Evolutionary conservation across 1,140 invertebrate species (phyloP).

Genomic region (Papilio dardanus): DNA sequence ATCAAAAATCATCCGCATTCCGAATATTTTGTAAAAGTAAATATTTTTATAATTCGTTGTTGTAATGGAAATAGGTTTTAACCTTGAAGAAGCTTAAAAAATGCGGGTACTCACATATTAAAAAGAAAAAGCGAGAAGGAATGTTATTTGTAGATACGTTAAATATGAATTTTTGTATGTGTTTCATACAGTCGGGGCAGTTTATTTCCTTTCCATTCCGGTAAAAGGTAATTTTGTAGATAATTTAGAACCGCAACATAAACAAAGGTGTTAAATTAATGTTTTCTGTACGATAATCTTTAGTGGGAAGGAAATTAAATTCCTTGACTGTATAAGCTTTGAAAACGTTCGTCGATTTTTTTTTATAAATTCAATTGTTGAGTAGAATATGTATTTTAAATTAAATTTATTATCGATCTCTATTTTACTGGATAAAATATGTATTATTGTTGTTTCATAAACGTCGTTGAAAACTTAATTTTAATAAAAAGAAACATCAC

Average conservation of each 20-base stretch:
- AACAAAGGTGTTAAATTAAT: background rate
- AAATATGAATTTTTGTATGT: slow-evolving; percentile 31
- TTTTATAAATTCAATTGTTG: slow-evolving; percentile 21
- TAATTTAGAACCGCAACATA: too few relatives aligned
- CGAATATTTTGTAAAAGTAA: background rate
- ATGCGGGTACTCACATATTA: background rate
- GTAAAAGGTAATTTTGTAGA: background rate
- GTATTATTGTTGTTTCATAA: background rate
- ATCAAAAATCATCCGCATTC: slow-evolving; percentile 6
- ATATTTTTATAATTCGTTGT: slow-evolving; percentile 23
- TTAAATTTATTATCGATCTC: slow-evolving; percentile 14
- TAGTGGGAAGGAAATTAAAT: background rate
- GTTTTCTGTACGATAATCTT: background rate
- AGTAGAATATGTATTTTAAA: slow-evolving; percentile 4
- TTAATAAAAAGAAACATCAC: background rate
- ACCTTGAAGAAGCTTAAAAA: slow-evolving; percentile 11
- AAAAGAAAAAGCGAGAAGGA: background rate
- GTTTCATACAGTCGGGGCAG: background rate
- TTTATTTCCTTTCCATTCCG: background rate
- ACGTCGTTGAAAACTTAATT: background rate
- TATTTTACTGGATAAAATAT: slow-evolving; percentile 2
- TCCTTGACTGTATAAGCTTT: background rate
- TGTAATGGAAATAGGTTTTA: background rate
- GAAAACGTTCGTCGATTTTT: slow-evolving; percentile 1
- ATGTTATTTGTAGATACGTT: slow-evolving; percentile 28